phyloP scores from a whole-genome alignment of 1,140 invertebrate species.

The Melanaphis sacchari region DNA sequence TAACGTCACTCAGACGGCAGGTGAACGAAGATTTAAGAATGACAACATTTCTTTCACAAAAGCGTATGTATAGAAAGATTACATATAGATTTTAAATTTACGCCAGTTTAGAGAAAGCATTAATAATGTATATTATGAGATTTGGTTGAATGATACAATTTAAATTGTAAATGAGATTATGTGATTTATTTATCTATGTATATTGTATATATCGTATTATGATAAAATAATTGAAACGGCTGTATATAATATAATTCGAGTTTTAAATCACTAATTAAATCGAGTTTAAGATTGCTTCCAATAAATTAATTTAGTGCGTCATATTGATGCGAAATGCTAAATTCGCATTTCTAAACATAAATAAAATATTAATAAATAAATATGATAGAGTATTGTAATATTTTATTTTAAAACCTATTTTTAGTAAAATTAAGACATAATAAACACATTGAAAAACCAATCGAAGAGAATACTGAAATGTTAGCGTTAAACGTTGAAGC shows the following conservation, averaged over 20 bases:
- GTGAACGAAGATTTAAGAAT: background rate
- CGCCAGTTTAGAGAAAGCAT: background rate
- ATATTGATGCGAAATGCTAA: background rate
- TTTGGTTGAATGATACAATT: background rate
- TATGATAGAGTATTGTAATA: background rate
- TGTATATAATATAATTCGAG: background rate
- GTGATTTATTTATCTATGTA: background rate
- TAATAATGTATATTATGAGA: background rate
- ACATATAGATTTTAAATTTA: background rate
- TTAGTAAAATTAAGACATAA: background rate
- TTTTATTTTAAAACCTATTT: background rate
- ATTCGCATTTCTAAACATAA: background rate
- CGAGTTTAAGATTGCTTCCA: background rate
- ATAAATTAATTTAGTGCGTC: no score
- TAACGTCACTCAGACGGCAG: background rate
- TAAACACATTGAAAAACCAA: background rate
- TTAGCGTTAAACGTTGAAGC: slow-evolving; percentile 40
- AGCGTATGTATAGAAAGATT: background rate
- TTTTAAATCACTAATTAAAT: background rate
- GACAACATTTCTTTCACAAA: background rate
- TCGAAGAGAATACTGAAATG: background rate
- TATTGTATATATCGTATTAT: no score
- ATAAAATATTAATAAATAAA: background rate
- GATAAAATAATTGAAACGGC: background rate
- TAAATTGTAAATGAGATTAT: background rate